Evolutionary conservation across 2,797 vertebrate genomes (phyloP), one percentile per base, ranked within the genome.

Genomic region (Pseudotriccus pelzelni): DNA sequence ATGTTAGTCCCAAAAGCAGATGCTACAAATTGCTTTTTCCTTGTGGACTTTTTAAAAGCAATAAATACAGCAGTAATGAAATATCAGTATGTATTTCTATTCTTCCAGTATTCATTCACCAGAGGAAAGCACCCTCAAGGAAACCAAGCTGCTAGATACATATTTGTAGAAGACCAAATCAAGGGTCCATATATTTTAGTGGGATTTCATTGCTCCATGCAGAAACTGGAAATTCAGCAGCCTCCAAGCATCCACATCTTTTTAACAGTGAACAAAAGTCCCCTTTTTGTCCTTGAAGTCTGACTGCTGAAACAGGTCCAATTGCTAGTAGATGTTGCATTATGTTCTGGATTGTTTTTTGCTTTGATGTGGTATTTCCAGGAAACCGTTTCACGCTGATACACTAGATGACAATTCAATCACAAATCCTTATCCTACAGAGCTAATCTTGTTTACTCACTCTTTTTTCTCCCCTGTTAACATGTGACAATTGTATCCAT

Each of bases 331-430:
- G 87, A 96, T 87, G 89, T 70, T 46, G 87, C 87, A 93, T 94
- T 96, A 85, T 95, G 89, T 64, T 95, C 85, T 83, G 85, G 77
- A 93, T 89, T 94, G 89, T 34, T 93, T 94, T 94, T 76, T 91
- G 89, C 93, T 96, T 96, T 97, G 94, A 97, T 96, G 96, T 96
- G 96, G 96, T 94, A 94, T 95, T 97, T 96, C 94, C 95, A 95
- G 95, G 95, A 96, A 97, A 95, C 62, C 16, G 12, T 91, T 94
- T 97, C 96, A 96, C 0, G 21, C 83, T 97, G 96, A 88, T 96
- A 96, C 80, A 88, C 83, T 94, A 94, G 82, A 93, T 97, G 93
- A 94, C 95, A 95, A 96, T 96, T 94, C 87, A 96, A 95, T 94
- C 83, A 44, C 93, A 91, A 91, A 96, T 81, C 93, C 92, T 96